Evolutionary conservation across 37 sponge, comb jelly and placozoan genomes (phyloP).

Genomic region (Aphrocallistes beatrix): DNA sequence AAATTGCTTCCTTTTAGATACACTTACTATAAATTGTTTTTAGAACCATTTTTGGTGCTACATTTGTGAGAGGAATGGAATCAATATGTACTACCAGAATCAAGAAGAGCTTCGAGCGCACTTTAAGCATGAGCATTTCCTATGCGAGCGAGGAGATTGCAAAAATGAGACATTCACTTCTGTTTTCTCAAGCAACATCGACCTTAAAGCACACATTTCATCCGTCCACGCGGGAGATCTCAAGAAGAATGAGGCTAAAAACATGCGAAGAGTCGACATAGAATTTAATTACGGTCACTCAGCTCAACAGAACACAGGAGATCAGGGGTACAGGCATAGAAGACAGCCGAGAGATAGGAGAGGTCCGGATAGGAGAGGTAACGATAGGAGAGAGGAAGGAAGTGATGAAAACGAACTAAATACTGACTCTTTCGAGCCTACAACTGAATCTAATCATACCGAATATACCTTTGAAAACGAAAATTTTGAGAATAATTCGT

Average conservation of each 20-base stretch:
- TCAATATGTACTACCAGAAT: conserved; percentile 50
- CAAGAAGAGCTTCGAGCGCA: conserved; percentile 40
- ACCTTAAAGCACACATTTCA: conserved; percentile 33
- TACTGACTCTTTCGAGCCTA: not conserved
- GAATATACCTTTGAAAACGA: not conserved
- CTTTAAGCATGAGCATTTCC: conserved; percentile 58
- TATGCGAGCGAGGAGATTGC: conserved; percentile 71
- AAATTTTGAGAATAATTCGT: not conserved
- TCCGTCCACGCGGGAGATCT: not conserved
- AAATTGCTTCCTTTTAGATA: not conserved
- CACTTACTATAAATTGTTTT: not conserved
- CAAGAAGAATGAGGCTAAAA: not conserved
- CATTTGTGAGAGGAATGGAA: conserved; percentile 68
- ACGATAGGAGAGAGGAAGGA: not conserved
- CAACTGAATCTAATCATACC: not conserved
- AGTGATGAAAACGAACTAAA: not conserved
- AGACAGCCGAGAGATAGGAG: not conserved
- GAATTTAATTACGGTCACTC: not conserved
- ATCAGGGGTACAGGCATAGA: not conserved
- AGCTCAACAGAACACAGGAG: not conserved
- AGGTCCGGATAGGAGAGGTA: not conserved
- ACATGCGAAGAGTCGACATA: conserved; percentile 5
- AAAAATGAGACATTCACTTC: conserved; percentile 42
- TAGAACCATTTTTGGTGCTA: conserved; percentile 80
- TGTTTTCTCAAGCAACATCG: conserved; percentile 61